Conservation (phyloP, 2,888 invertebrate genomes). For the Metopia argyrocephala region DNA sequence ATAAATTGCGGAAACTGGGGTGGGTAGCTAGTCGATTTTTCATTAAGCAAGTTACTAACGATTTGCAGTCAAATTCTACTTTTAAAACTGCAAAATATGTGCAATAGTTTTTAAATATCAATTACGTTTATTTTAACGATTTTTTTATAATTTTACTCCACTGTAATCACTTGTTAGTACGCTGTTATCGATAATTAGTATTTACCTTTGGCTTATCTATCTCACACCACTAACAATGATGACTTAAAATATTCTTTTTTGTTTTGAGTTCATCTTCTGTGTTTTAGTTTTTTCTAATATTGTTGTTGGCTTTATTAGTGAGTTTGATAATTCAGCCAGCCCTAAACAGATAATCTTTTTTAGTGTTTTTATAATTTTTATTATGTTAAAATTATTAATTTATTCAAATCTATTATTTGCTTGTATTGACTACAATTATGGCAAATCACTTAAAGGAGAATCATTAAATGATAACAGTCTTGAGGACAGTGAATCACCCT, state of each 20-base stretch:
- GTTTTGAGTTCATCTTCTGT: slow-evolving; percentile 33
- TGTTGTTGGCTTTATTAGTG: not conserved
- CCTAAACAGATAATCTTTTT: slow-evolving; percentile 47
- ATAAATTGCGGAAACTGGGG: no score
- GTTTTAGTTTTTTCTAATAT: slow-evolving; percentile 15
- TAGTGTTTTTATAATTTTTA: slow-evolving; percentile 56
- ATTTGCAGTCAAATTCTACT: no score
- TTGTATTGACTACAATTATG: slow-evolving; percentile 23
- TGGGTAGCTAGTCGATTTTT: no score
- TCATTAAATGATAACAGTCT: slow-evolving; percentile 8
- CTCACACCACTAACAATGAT: slow-evolving; percentile 24
- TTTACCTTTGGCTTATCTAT: not conserved
- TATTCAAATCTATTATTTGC: slow-evolving; percentile 38
- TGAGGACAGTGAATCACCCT: slow-evolving; percentile 63
- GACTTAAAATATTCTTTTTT: slow-evolving; percentile 37
- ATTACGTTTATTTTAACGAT: no score
- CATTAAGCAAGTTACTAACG: no score
- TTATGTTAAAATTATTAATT: slow-evolving; percentile 63
- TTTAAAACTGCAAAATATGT: no score
- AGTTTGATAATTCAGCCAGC: no score
- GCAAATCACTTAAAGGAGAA: slow-evolving; percentile 34
- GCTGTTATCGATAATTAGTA: slow-evolving; percentile 2
- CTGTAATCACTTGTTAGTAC: not conserved
- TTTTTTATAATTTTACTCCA: not conserved
- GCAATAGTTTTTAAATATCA: no score